Percentiles rank a stretch among this genome's conserved stretches.
Evolutionary conservation across 2,113 vertebrate species (phyloP).

Genomic region (Sinocyclocheilus rhinocerous): DNA sequence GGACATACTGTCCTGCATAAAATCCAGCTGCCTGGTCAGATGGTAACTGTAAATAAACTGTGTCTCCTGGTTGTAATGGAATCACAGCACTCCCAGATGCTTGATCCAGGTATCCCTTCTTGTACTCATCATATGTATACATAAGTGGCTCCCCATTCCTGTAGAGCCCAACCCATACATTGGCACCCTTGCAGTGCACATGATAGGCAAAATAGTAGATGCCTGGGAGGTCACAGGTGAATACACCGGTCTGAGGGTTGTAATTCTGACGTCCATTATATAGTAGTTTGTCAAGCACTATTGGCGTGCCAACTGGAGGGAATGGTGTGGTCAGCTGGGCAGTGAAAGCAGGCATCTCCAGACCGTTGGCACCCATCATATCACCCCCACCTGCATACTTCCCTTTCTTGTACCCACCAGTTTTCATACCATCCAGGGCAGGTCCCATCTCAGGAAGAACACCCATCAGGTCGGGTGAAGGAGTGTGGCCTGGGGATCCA

Average conservation of each 20-base stretch:
- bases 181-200: conserved; percentile 93
- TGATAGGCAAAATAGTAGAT: conserved; percentile 98
- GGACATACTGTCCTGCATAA: conserved; percentile 94
- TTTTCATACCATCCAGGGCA: conserved; percentile 81
- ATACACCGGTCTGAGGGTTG: conserved; percentile 91
- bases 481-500: conserved; percentile 80
- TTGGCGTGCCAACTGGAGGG: conserved; percentile 87
- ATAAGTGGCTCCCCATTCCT: conserved; percentile 95
- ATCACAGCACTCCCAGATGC: conserved; percentile 94
- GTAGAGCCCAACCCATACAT: conserved; percentile 94
- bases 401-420: conserved; percentile 84
- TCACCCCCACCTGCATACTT: conserved; percentile 76
- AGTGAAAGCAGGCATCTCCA: conserved; percentile 92
- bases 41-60: conserved; percentile 91
- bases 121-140: conserved; percentile 98
- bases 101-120: conserved; percentile 95
- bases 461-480: conserved; percentile 82
- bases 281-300: conserved; percentile 93
- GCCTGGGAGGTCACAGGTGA: conserved; percentile 92
- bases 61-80: conserved; percentile 85
- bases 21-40: conserved; percentile 96
- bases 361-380: conserved; percentile 68
- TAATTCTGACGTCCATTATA: conserved; percentile 96
- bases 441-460: conserved; percentile 89
- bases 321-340: conserved; percentile 91